Base-by-base conservation (phyloP, 2,888 invertebrate genomes). In the Ormyrus labotus region DNA sequence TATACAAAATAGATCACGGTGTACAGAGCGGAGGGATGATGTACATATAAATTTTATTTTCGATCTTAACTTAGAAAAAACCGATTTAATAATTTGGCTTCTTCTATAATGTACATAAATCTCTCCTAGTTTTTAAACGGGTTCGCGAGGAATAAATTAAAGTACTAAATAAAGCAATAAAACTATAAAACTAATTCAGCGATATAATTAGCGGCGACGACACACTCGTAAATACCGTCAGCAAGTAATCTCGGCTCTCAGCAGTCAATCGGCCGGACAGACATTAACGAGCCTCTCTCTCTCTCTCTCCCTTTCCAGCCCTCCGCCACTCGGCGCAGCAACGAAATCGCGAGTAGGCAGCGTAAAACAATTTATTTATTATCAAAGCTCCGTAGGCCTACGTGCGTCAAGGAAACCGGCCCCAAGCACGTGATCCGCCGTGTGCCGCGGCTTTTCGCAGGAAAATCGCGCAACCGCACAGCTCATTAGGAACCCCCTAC, bases 331-430 rank as follows among this genome's bases (percentile, higher is more conserved):
- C 81, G 84, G 84, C 85, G 83, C 19, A 86, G 86, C 86, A 87
- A 87, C 84, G 83, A 85, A 87, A 87, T 85, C 82, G 80, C 80
- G 67, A 19, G 19, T 19, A 19, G 19, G 58, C 69, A 83, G 61
- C 83, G 83, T 86, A 84, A 86, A 86, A 85, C 84, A 82, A 87
- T 86, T 85, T 87, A 85, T 87, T 87, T 87, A 87, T 86, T 85
- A 84, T 84, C 85, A 79, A 85, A 81, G 76, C 72, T 50, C n/a
- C 6, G 75, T 68, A 69, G 67, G 76, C 76, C 75, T 63, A 55
- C 19, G 67, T 67, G 73, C 61, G 34, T 9, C 45, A 65, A 63
- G 65, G 5, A 48, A 47, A 9, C 47, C 7, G 7, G 53, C 10
- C 68, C 64, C 19, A 19, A 19, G 19, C 19, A 19, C 19, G 19